Evolutionary conservation across 2,888 invertebrate genomes (phyloP).

Genomic region (Antheraea assamensis): DNA sequence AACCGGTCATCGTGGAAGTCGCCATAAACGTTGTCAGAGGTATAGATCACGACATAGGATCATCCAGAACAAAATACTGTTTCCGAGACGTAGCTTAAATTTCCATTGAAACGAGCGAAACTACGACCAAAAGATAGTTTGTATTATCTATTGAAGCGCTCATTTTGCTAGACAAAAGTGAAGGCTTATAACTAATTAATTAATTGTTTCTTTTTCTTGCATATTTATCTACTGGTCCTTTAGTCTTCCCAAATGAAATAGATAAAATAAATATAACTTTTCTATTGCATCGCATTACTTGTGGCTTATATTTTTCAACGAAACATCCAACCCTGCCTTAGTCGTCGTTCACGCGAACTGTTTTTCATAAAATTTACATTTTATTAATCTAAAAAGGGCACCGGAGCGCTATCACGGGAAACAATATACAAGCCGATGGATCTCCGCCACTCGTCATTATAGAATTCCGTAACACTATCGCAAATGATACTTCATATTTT

Average conservation of each 20-base stretch:
- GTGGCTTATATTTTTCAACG: background rate
- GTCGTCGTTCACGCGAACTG: background rate
- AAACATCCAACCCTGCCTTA: background rate
- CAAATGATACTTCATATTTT: background rate
- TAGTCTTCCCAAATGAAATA: background rate
- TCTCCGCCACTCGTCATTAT: background rate
- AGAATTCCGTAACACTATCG: background rate
- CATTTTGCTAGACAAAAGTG: no score
- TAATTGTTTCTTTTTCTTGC: no score
- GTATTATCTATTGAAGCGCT: no score
- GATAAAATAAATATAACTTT: background rate
- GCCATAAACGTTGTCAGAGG: no score
- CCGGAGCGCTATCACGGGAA: slow-evolving; percentile 37
- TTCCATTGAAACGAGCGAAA: no score
- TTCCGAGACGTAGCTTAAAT: no score
- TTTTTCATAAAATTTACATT: slow-evolving; percentile 48
- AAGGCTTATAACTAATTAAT: no score
- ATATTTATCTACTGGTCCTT: background rate
- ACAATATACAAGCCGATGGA: slow-evolving; percentile 40
- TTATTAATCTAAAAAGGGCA: slow-evolving; percentile 57
- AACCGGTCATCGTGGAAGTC: no score
- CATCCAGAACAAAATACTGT: no score
- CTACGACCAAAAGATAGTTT: no score
- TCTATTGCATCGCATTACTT: background rate
- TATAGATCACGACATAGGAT: no score